Base-by-base conservation (phyloP, 2,888 invertebrate species). In the Cryptocheilus praepositus region DNA sequence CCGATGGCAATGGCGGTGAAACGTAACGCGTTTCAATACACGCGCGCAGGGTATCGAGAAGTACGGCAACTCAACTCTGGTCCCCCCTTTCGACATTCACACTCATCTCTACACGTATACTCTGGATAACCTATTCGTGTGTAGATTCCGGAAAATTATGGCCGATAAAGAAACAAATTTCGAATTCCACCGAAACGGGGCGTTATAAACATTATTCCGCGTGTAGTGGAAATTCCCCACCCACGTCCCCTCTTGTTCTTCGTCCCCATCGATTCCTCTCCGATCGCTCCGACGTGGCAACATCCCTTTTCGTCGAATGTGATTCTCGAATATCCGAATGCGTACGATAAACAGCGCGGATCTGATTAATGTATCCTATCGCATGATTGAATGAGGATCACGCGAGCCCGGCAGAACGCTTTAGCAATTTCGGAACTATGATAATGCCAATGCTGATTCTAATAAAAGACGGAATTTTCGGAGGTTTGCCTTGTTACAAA, bases 91-190 rank as follows among this genome's bases (percentile, higher is more conserved):
- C 36, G 36, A 36, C 36, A 7, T 36, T 36, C 36, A 36, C 36
- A 36, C 36, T 36, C 36, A 11, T 36, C 36, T 11, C 36, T 11
- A 52, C 71, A 57, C 64, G 73, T 64, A 66, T 64, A 71, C 60
- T 71, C 67, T 55, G 61, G 74, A 59, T 70, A 73, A 84, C 79
- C 86, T 85, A 86, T 86, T 85, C 83, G 83, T 82, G 86, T 81
- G 84, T 84, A 82, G 86, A 85, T 85, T 81, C 83, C 74, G 78
- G 77, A 86, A 86, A 86, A 86, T 86, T 86, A 86, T 86, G 82
- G 83, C 84, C 86, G 86, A 86, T 86, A 86, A 86, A 86, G 86
- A 86, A 86, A 86, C 86, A 86, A 86, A 86, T 86, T 86, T 82
- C 80, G 72, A 85, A 86, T 86, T 86, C 85, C 82, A 62, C 60